Conservation (phyloP, 2,888 invertebrate species). For the Synergus laeviventris region DNA sequence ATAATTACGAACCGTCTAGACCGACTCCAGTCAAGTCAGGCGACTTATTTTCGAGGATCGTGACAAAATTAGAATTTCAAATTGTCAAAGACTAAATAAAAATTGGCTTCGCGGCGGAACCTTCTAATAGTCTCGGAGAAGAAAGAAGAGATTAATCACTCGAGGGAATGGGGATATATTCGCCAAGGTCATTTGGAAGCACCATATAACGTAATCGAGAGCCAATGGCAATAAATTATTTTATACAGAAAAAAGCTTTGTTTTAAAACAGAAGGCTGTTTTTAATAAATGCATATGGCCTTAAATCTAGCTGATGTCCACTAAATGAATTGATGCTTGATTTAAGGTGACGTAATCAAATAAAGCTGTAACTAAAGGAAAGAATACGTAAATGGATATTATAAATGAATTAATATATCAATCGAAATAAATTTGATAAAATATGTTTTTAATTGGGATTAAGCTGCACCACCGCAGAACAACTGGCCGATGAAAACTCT, state of each 20-base stretch:
- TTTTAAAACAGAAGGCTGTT: too few species aligned
- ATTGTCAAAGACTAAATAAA: constrained; percentile 43
- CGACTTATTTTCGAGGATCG: constrained; percentile 50
- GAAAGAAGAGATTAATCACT: constrained; percentile 38
- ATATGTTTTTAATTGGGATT: background rate
- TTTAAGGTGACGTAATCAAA: too few species aligned
- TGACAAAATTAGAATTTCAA: constrained; percentile 54
- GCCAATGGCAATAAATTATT: background rate
- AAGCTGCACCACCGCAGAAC: constrained; percentile 55
- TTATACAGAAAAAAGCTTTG: too few species aligned
- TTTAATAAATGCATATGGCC: too few species aligned
- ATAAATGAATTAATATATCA: background rate
- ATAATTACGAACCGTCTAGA: constrained; percentile 39
- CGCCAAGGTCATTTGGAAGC: constrained; percentile 26
- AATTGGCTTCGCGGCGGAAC: constrained; percentile 35
- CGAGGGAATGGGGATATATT: constrained; percentile 26
- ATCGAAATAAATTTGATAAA: background rate
- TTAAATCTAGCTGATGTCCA: too few species aligned
- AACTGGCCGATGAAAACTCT: constrained; percentile 72
- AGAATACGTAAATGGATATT: background rate
- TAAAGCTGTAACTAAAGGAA: too few species aligned
- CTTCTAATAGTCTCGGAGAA: constrained; percentile 31
- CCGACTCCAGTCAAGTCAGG: constrained; percentile 38
- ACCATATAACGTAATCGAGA: background rate
- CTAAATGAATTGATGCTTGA: too few species aligned